phyloP scores from a whole-genome alignment of 2,888 invertebrate genomes.

The Epiblema foenella region DNA sequence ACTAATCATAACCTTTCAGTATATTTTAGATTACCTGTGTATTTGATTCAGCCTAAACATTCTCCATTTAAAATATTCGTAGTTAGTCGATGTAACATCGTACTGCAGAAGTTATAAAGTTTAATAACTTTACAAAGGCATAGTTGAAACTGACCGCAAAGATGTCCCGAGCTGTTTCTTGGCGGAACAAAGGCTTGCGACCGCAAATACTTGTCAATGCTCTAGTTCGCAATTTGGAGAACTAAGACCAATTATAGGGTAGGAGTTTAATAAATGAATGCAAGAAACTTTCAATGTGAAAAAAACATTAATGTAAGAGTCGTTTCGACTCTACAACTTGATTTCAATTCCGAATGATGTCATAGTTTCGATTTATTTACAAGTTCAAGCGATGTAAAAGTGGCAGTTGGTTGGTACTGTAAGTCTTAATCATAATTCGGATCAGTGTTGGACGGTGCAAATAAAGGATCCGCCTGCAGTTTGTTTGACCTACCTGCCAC shows the following conservation, averaged over 20 bases:
- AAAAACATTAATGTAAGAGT: neutral
- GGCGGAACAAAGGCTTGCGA: slow-evolving; percentile 30
- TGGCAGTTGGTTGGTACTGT: neutral
- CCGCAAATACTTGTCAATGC: slow-evolving; percentile 32
- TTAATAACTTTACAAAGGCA: slow-evolving; percentile 40
- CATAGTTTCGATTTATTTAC: no score
- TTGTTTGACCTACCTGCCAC: slow-evolving; percentile 44
- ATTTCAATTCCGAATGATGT: neutral
- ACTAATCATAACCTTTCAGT: no score
- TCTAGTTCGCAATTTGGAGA: slow-evolving; percentile 21
- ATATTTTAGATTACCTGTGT: no score
- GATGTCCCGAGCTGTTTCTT: slow-evolving; percentile 18
- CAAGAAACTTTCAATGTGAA: neutral
- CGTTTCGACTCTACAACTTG: neutral
- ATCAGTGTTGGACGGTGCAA: slow-evolving; percentile 56
- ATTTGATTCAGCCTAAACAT: no score
- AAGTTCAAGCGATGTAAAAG: no score
- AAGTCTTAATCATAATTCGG: slow-evolving; percentile 54
- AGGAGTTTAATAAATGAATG: neutral
- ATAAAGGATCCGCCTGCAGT: slow-evolving; percentile 49
- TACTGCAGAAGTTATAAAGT: slow-evolving; percentile 17
- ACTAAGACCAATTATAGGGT: slow-evolving; percentile 30
- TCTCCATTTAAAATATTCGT: neutral
- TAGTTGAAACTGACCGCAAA: slow-evolving; percentile 35
- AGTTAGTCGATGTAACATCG: slow-evolving; percentile 10